A percentile compares a stretch with the other conserved stretches of the same genome.
phyloP scores from a whole-genome alignment of 2,113 vertebrate species.

The Columbina picui region DNA sequence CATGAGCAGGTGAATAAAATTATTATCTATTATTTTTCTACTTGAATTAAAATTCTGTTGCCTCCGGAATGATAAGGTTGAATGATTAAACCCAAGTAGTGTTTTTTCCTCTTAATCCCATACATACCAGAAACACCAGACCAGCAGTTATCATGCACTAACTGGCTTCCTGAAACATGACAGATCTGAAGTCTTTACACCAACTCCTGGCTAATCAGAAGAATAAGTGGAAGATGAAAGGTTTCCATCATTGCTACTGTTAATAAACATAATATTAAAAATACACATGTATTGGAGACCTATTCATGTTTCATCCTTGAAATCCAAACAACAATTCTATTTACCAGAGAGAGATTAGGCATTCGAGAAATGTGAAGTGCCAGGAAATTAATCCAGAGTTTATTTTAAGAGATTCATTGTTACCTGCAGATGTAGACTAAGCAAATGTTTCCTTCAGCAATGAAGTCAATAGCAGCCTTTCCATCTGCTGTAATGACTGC shows the following conservation, averaged over 20 bases:
- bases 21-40: not conserved
- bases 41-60: not conserved
- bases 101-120: not conserved
- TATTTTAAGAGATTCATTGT: conserved; percentile 44
- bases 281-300: not conserved
- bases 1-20: not conserved
- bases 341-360: not conserved
- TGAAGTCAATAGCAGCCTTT: not conserved
- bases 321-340: not conserved
- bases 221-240: not conserved
- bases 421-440: conserved; percentile 26
- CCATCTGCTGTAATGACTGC: not conserved
- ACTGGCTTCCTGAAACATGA: not conserved
- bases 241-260: not conserved
- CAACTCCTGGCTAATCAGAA: not conserved
- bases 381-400: conserved; percentile 13
- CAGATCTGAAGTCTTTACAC: not conserved
- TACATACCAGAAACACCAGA: not conserved
- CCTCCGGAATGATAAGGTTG: not conserved
- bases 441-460: conserved; percentile 30
- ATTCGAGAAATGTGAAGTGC: not conserved
- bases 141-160: not conserved
- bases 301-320: not conserved
- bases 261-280: not conserved
- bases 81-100: not conserved